A percentile compares a stretch with the other conserved stretches of the same genome.
Evolutionary conservation across 2,797 vertebrate genomes (phyloP).

Genomic region (Gallinago nigripennis): DNA sequence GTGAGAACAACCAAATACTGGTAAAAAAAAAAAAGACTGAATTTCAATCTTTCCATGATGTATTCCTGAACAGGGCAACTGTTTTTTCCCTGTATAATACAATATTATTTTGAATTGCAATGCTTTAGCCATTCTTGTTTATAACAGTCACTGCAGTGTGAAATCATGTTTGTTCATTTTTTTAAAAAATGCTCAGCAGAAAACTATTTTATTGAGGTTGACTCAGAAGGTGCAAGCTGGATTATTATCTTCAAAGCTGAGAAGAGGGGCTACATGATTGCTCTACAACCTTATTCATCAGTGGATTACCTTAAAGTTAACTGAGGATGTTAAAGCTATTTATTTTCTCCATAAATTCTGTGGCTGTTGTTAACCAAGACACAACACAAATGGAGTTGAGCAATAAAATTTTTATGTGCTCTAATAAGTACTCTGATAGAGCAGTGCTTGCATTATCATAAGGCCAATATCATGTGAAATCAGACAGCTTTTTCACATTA

Average conservation of each 20-base stretch:
- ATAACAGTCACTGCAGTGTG: constrained; percentile 68
- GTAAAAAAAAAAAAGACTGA: constrained; percentile 63
- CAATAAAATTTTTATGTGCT: constrained; percentile 66
- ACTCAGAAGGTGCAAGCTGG: not conserved
- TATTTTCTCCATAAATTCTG: constrained; percentile 44
- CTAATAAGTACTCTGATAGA: constrained; percentile 39
- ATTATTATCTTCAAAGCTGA: constrained; percentile 21
- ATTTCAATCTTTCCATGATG: constrained; percentile 43
- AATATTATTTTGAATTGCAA: constrained; percentile 57
- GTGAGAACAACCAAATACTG: constrained; percentile 76
- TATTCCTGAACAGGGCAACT: constrained; percentile 65
- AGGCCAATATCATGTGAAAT: constrained; percentile 39
- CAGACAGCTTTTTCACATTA: constrained; percentile 57
- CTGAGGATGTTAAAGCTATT: constrained; percentile 28
- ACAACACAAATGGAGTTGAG: constrained; percentile 50
- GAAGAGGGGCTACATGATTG: constrained; percentile 24
- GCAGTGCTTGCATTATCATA: constrained; percentile 41
- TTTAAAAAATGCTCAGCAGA: constrained; percentile 15
- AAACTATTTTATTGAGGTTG: constrained; percentile 40
- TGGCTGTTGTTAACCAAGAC: constrained; percentile 67
- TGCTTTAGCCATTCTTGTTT: constrained; percentile 71
- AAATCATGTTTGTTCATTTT: constrained; percentile 47
- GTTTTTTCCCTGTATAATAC: constrained; percentile 64
- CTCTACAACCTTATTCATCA: constrained; percentile 8
- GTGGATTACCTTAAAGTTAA: constrained; percentile 15